Base-by-base conservation (phyloP, 1,140 invertebrate species). In the Eumeta japonica region DNA sequence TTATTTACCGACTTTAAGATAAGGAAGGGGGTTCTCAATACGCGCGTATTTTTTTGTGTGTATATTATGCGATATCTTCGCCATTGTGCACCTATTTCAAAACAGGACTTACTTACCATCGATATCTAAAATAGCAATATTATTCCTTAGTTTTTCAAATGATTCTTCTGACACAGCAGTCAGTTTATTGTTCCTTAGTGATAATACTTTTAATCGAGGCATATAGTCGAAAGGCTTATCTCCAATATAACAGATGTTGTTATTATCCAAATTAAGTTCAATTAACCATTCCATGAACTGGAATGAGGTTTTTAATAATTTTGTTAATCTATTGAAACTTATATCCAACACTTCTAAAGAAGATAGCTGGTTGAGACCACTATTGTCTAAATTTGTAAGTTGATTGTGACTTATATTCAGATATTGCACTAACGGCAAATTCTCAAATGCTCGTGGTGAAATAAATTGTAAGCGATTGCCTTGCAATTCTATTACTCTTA, bases 391-490 rank as follows among this genome's bases (percentile, higher is more conserved):
- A 28, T 77, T 81, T 4, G 76, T 77, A 30, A 91, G 71, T 46
- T 86, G 78, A 76, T 91, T 92, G 46, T 84, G 79, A 52, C 89
- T 92, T 32, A 92, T 59, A 78, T 92, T 92, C 7, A 94, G 67
- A 58, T 90, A 86, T 14, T 92, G 79, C 29, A 91, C 62, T 29
- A 88, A 83, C 4, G 88, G 87, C 10, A 87, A 81, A 47, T 85
- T 83, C 42, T 85, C 80, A 57, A 93, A 92, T 1, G 88, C 88
- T 47, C 84, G 81, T n/a, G 76, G 78, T 0, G 87, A 84, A 29
- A 93, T 83, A 44, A 81, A 81, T 39, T 81, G 77, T 17, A 90
- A 58, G 31, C 82, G 77, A 61, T 94, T 94, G 50, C 91, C 83
- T 71, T 92, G 89, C 19, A 94, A 66, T 58, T 92, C 88, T 1